Evolutionary conservation across 2,797 vertebrate genomes (phyloP).

Genomic region (Phoeniculus purpureus): DNA sequence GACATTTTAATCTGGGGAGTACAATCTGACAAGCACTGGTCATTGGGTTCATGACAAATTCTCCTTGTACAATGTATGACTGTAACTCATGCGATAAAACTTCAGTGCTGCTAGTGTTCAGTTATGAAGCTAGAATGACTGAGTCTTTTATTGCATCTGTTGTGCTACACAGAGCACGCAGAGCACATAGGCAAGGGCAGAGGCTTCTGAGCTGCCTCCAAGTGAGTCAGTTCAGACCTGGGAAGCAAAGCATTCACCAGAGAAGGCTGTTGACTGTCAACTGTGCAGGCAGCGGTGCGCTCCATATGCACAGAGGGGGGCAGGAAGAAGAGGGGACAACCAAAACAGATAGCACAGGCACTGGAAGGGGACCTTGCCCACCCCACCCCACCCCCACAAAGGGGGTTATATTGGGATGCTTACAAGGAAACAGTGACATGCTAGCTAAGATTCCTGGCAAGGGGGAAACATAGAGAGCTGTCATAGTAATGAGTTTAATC

Average conservation of each 20-base stretch:
- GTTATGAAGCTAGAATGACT: not conserved
- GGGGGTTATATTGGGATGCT: not conserved
- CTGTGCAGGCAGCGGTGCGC: not conserved
- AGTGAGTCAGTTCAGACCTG: not conserved
- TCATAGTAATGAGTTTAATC: conserved; percentile 40
- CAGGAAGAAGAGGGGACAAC: not conserved
- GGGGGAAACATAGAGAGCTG: conserved; percentile 24
- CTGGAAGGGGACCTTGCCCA: not conserved
- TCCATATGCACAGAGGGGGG: not conserved
- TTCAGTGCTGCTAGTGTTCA: not conserved
- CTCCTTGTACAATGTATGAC: not conserved
- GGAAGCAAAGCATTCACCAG: not conserved
- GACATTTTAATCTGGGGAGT: not conserved
- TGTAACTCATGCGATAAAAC: rapidly evolving
- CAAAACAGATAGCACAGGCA: not conserved
- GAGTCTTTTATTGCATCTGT: rapidly evolving
- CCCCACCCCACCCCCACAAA: not conserved
- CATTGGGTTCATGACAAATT: not conserved
- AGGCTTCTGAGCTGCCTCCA: not conserved
- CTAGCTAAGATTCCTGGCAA: conserved; percentile 33
- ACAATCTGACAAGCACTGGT: not conserved
- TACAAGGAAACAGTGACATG: not conserved
- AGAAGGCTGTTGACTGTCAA: not conserved
- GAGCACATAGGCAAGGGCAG: not conserved
- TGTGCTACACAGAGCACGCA: not conserved